phyloP scores from a whole-genome alignment of 2,113 vertebrate genomes.

The Lampris incognitus region DNA sequence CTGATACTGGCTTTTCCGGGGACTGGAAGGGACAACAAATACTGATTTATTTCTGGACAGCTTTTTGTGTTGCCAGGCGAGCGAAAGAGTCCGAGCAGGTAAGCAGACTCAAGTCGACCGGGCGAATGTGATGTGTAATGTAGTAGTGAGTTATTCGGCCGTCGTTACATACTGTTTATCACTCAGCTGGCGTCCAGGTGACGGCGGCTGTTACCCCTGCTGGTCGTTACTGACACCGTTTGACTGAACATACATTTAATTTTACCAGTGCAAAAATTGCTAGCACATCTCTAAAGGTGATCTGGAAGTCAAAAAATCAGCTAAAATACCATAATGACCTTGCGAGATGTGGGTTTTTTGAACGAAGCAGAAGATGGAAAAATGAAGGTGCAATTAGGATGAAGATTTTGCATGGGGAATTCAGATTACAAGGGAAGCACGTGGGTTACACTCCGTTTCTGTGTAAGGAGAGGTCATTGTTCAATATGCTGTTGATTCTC shows the following conservation, averaged over 20 bases:
- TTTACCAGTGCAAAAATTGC: no score
- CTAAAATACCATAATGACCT: no score
- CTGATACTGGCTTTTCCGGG: constrained; percentile 12
- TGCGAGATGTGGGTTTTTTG: no score
- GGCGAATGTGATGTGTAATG: constrained; percentile 22
- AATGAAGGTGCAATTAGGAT: no score
- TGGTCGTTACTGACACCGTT: no score
- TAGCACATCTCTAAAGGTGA: no score
- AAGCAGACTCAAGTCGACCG: constrained; percentile 45
- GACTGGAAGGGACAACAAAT: background rate
- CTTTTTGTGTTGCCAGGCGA: constrained; percentile 68
- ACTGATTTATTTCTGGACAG: constrained; percentile 8
- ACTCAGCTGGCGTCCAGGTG: no score
- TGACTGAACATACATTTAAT: no score
- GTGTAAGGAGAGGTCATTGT: background rate
- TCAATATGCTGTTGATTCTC: background rate
- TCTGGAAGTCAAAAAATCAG: no score
- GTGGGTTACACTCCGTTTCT: background rate
- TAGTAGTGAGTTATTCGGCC: constrained; percentile 33
- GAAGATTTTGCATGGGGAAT: no score
- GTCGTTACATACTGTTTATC: background rate
- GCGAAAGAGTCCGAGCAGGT: constrained; percentile 71
- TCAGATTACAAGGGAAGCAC: constrained; percentile 8
- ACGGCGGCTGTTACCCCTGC: no score
- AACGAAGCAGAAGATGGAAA: no score